phyloP scores from a whole-genome alignment of 1,140 invertebrate species.

The Elysia chlorotica region DNA sequence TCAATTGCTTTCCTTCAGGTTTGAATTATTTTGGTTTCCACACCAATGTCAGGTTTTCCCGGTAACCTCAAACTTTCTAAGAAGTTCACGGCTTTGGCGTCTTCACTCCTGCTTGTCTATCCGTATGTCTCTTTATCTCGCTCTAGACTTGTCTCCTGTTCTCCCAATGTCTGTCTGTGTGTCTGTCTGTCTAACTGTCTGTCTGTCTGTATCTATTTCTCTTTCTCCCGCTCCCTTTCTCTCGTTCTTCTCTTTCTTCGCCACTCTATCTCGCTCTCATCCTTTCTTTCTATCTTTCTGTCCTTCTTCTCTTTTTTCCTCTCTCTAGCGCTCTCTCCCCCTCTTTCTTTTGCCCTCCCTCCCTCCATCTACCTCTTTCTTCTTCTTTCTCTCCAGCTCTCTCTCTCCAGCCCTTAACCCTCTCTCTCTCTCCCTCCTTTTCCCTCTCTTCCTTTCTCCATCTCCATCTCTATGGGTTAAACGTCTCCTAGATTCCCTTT shows the following conservation, averaged over 20 bases:
- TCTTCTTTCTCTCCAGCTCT: neutral
- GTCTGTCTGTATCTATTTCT: neutral
- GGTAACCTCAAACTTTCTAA: neutral
- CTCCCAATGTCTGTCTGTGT: neutral
- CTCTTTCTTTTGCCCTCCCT: neutral
- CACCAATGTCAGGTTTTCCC: neutral
- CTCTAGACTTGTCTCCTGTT: neutral
- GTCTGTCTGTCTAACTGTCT: neutral
- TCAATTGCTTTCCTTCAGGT: too few species aligned
- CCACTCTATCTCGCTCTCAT: neutral
- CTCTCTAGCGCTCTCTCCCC: neutral
- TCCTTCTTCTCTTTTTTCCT: neutral
- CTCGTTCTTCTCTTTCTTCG: neutral
- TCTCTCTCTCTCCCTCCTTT: neutral
- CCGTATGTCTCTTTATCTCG: neutral
- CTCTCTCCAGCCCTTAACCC: neutral
- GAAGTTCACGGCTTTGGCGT: neutral
- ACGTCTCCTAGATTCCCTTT: too few species aligned
- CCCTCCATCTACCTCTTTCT: neutral
- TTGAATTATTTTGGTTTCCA: neutral
- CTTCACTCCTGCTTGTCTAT: neutral
- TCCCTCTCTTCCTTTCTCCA: neutral
- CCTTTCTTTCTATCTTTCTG: neutral
- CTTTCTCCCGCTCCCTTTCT: neutral
- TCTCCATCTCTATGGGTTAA: neutral